These are phyloP conservation scores for Urechis unicinctus DNA, from an alignment of 2,888 invertebrate genomes.

Conservation along the genomic window DNA sequence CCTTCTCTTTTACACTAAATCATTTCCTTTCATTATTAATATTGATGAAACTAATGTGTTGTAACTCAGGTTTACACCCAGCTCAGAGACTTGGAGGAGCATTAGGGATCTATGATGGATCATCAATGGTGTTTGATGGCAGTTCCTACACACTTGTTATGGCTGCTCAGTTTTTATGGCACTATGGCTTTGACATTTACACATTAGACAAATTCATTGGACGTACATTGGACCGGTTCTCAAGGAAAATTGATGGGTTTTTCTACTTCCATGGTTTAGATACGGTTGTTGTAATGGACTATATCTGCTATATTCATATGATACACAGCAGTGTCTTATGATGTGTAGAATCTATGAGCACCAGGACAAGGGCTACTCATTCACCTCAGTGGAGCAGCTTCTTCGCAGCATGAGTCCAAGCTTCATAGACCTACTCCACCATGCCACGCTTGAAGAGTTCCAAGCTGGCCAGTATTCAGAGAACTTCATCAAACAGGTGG, in stretches of 20 bases:
- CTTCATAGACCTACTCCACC: conserved; percentile 53
- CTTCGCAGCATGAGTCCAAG: conserved; percentile 54
- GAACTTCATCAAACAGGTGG: conserved; percentile 57
- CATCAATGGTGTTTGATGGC: conserved; percentile 56
- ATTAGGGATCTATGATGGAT: conserved; percentile 56
- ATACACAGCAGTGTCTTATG: background rate
- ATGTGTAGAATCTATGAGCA: conserved; percentile 56
- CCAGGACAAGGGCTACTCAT: conserved; percentile 55
- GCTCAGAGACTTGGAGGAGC: conserved; percentile 19
- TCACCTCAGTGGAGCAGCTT: conserved; percentile 54
- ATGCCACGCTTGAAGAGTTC: conserved; percentile 36
- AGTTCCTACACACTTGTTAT: conserved; percentile 53
- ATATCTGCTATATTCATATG: too few species aligned
- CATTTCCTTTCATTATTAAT: background rate
- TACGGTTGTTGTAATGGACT: too few species aligned
- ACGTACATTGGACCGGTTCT: conserved; percentile 49
- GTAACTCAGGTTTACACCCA: conserved; percentile 42
- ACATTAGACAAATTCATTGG: conserved; percentile 50
- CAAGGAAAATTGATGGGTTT: conserved; percentile 47
- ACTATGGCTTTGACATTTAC: conserved; percentile 57
- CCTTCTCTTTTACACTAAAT: conserved; percentile 2
- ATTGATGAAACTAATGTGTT: too few species aligned
- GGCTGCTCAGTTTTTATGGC: conserved; percentile 54
- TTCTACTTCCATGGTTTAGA: too few species aligned
- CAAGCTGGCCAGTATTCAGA: conserved; percentile 51